Conservation (phyloP, 2,888 invertebrate genomes). For the Schrankia costaestrigalis region DNA sequence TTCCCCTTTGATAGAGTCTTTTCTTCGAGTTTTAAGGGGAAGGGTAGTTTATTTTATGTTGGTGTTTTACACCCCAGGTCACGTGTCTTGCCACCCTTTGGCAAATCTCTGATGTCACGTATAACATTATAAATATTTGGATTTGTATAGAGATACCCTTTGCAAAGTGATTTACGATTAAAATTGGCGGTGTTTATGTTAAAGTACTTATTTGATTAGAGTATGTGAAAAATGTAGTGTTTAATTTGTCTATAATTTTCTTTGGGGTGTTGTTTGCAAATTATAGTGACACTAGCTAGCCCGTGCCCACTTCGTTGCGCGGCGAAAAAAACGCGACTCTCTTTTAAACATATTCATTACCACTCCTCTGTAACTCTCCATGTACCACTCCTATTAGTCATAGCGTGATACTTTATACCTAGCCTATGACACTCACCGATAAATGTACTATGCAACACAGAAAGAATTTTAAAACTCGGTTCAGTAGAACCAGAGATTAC, state of each 20-base stretch:
- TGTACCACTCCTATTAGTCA: too few relatives aligned
- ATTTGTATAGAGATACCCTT: constrained; percentile 52
- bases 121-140: constrained; percentile 71
- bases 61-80: constrained; percentile 52
- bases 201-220: constrained; percentile 9
- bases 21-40: constrained; percentile 4
- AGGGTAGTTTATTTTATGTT: constrained; percentile 35
- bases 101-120: constrained; percentile 37
- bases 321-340: too few relatives aligned
- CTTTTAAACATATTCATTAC: too few relatives aligned
- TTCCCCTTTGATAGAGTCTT: background rate
- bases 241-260: background rate
- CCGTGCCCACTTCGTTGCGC: too few relatives aligned
- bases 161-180: constrained; percentile 39
- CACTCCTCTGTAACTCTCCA: too few relatives aligned
- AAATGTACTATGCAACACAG: too few relatives aligned
- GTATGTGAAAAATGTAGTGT: background rate
- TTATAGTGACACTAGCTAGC: too few relatives aligned
- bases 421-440: too few relatives aligned
- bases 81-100: constrained; percentile 70
- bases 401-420: too few relatives aligned
- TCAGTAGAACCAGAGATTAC: too few relatives aligned
- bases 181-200: constrained; percentile 13
- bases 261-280: constrained; percentile 1
- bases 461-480: too few relatives aligned